Conservation (phyloP, 2,888 invertebrate genomes). For the Eubasilissa splendida region DNA sequence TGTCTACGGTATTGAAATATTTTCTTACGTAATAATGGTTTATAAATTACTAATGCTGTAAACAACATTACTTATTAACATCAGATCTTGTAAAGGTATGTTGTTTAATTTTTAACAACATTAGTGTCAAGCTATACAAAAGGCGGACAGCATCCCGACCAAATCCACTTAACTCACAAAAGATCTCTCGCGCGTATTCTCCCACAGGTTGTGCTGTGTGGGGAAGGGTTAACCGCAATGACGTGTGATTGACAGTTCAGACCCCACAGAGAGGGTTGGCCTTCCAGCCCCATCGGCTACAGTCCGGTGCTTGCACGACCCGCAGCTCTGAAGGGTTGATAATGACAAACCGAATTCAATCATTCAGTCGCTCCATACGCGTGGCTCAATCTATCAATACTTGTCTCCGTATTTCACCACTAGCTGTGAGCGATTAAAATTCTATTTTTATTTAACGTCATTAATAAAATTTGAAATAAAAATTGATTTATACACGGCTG, state of each 20-base stretch:
- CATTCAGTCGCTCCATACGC: slow-evolving; percentile 27
- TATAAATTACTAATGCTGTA: too few relatives aligned
- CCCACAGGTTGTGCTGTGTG: not conserved
- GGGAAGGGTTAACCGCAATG: slow-evolving; percentile 42
- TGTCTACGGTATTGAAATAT: too few relatives aligned
- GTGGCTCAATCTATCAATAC: slow-evolving; percentile 39
- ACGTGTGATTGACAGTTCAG: slow-evolving; percentile 52
- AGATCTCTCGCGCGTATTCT: not conserved
- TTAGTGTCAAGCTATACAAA: too few relatives aligned
- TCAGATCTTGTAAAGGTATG: too few relatives aligned
- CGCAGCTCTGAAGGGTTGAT: slow-evolving; percentile 41
- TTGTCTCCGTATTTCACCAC: slow-evolving; percentile 12
- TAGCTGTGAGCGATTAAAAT: not conserved
- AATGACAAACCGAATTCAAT: slow-evolving; percentile 47
- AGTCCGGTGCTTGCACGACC: not conserved
- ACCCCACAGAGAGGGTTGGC: not conserved
- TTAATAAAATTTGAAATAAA: not conserved
- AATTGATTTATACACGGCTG: not conserved
- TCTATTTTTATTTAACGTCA: not conserved
- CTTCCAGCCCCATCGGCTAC: slow-evolving; percentile 4
- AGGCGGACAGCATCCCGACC: not conserved
- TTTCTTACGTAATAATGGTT: too few relatives aligned
- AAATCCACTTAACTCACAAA: not conserved
- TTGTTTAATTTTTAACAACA: too few relatives aligned
- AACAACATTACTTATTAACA: too few relatives aligned